Conservation (phyloP, 2,113 vertebrate genomes). For the Cettia cetti region DNA sequence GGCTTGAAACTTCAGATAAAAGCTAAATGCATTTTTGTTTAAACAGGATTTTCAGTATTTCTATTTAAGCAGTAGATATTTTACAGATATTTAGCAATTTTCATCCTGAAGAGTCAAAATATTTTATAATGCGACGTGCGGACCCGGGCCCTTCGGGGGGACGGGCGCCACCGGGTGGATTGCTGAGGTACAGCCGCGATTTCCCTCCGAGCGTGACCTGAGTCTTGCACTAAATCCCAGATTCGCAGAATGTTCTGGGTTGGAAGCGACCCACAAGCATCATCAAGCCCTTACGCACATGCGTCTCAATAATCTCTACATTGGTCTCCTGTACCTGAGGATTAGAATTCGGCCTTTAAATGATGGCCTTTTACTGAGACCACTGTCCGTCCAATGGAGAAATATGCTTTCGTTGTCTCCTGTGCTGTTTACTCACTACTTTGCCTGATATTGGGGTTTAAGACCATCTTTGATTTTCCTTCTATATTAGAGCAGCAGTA, state of each 20-base stretch:
- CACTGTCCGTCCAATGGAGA: background rate
- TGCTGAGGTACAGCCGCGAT: background rate
- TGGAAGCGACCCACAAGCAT: background rate
- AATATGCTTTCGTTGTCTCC: background rate
- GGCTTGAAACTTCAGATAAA: background rate
- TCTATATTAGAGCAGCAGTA: background rate
- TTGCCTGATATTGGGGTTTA: background rate
- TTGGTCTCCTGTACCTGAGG: background rate
- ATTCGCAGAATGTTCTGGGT: background rate
- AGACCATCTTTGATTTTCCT: background rate
- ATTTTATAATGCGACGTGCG: background rate
- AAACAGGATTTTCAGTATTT: background rate
- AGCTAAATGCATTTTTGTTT: background rate
- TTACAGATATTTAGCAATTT: background rate
- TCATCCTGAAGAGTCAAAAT: background rate
- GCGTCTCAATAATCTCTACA: background rate
- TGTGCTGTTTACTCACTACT: background rate
- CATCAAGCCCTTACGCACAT: background rate
- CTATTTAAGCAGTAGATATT: background rate
- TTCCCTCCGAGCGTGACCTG: background rate
- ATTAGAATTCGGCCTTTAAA: background rate
- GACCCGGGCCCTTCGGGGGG: too few species aligned
- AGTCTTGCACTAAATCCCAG: accelerated
- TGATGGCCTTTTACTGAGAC: background rate
- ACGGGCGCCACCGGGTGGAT: background rate